These are phyloP conservation scores for Metaphire vulgaris DNA, from an alignment of 1,140 invertebrate species.

Conservation along the genomic window DNA sequence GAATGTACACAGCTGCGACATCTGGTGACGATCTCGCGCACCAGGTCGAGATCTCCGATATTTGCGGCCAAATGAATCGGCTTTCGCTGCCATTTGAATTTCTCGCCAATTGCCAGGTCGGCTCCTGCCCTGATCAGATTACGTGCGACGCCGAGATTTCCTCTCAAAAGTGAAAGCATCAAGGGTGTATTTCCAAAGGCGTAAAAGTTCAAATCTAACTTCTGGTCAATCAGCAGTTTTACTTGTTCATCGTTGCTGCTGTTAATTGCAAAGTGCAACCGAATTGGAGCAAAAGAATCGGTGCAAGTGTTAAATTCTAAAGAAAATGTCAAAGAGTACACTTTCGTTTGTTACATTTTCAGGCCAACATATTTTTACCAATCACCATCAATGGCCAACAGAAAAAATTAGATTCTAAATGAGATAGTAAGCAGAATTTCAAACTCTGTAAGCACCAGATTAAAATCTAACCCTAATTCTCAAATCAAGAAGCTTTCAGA, in stretches of 20 bases:
- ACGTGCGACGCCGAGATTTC: neutral
- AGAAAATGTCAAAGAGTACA: too few species aligned
- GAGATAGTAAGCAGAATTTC: too few species aligned
- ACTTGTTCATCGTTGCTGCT: neutral
- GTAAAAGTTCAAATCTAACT: neutral
- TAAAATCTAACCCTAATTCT: too few species aligned
- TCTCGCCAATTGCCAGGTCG: neutral
- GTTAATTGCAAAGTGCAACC: neutral
- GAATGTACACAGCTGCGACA: neutral
- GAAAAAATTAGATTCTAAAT: too few species aligned
- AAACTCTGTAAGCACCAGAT: too few species aligned
- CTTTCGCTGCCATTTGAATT: neutral
- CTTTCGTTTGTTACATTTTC: too few species aligned
- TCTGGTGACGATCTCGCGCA: neutral
- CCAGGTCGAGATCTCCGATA: neutral
- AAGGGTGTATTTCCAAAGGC: neutral
- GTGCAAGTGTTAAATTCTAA: neutral
- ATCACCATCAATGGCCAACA: too few species aligned
- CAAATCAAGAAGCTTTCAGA: too few species aligned
- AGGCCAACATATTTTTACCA: too few species aligned
- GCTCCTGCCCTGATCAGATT: neutral
- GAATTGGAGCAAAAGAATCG: neutral
- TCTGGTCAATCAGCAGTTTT: neutral
- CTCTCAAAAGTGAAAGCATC: neutral
- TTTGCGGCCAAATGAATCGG: neutral